Percentiles rank a stretch among this genome's conserved stretches.
These are phyloP conservation scores for Tretioscincus oriximinensis DNA, from an alignment of 2,113 vertebrate species.

Conservation along the genomic window DNA sequence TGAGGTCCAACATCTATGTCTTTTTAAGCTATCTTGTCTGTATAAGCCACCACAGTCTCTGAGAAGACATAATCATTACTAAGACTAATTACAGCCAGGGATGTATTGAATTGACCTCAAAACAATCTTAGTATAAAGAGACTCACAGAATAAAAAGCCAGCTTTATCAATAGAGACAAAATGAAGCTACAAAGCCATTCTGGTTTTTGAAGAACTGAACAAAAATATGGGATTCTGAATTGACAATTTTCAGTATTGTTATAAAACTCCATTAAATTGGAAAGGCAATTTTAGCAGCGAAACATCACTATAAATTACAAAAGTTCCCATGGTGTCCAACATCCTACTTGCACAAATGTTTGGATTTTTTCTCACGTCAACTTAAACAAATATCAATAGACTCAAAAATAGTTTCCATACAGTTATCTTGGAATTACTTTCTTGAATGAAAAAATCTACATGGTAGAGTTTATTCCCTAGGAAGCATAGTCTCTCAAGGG, in stretches of 20 bases:
- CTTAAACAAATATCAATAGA: not conserved
- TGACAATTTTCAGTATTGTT: not conserved
- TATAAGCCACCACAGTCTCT: too few relatives aligned
- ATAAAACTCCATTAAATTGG: not conserved
- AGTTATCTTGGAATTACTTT: too few relatives aligned
- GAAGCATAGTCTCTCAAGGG: too few relatives aligned
- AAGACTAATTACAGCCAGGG: too few relatives aligned
- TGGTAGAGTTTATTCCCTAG: too few relatives aligned
- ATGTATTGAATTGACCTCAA: too few relatives aligned
- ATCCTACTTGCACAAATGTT: not conserved
- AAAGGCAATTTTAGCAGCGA: not conserved
- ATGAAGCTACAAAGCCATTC: not conserved
- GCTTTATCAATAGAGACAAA: not conserved
- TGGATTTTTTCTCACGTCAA: not conserved
- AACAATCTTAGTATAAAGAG: not conserved
- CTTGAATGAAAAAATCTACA: too few relatives aligned
- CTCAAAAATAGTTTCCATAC: too few relatives aligned
- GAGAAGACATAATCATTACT: too few relatives aligned
- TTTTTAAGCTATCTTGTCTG: too few relatives aligned
- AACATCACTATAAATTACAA: not conserved
- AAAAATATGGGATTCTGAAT: not conserved
- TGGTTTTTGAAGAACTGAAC: not conserved
- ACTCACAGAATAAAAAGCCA: not conserved
- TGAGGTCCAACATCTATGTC: not conserved
- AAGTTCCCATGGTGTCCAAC: not conserved